Base-by-base conservation (phyloP, 2,113 vertebrate genomes). In the Platysteira castanea region DNA sequence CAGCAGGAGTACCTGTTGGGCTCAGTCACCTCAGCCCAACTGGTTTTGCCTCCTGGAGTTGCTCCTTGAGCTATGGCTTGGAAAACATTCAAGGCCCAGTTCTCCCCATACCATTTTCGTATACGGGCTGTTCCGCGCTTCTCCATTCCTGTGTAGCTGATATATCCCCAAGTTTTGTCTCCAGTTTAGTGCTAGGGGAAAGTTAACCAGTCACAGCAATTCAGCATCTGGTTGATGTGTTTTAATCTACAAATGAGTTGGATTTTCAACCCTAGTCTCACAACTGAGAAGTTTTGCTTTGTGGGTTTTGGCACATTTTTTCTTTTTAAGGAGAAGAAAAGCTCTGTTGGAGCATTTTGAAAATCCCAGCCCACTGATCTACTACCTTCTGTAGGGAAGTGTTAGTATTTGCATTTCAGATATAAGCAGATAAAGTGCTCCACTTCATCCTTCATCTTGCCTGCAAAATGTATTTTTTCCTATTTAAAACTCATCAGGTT, bases 321-420 rank as follows among this genome's bases (percentile, higher is more conserved):
- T 76, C 50, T 78, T 87, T 42, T 67, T 37, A 76, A 70, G 14
- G 28, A 91, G 46, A 59, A 59, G 46, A 60, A 74, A 77, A 86
- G 64, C 33, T 88, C 20, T 83, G 21, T 44, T 71, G 77, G 67
- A 96, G 22, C 21, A 61, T 67, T 93, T 54, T 74, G 63, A 94
- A 91, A 78, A 88, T 52, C 50, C 90, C 60, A 85, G 49, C 37
- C 63, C 3, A 1, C 67, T 5, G 5, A 93, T 26, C 33, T 83
- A 31, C 61, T 27, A 19, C 57, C 61, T 92, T 82, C 49, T 4
- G 4, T 12, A 49, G 59, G 21, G 46, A 73, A 68, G 37, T 15
- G 46, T 65, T 81, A 93, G 65, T 33, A 24, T 35, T 46, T 80
- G 59, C 0, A 1, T 70, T 87, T 74, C 42, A 78, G 76, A 59